Evolutionary conservation across 2,888 invertebrate species (phyloP), one percentile per base, ranked within the genome.

Genomic region (Junonia oenone): DNA sequence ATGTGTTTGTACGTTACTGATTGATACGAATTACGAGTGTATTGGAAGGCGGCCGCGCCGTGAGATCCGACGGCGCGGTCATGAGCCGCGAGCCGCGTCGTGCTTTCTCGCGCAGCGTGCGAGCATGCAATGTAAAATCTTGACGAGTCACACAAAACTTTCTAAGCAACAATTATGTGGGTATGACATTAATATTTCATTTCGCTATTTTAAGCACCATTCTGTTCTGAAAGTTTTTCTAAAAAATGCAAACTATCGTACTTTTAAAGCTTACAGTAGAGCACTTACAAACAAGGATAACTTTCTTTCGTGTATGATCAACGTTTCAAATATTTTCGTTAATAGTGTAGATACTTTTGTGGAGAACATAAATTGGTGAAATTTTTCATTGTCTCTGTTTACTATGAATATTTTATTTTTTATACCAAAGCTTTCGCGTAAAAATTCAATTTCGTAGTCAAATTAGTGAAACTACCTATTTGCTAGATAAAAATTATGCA

Each of bases 51-150:
- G 31, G 33, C 3, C 38, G 66, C 65, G 63, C 62, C 65, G 53
- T 54, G 48, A 57, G 53, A 35, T 49, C 50, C 45, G 48, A 38
- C 43, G 56, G 37, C 22, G 35, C 52, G 56, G 59, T 56, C 52
- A 51, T 40, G 54, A 58, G 54, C 49, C 70, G 69, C 73, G 71
- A n/a, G n/a, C 51, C 58, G 64, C 75, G 78, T 81, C 81, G 80
- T 87, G 89, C 89, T 89, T 89, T 89, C 90, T 88, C 83, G 88
- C 80, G 83, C 84, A 79, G 79, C 85, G 83, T 84, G 85, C 84
- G 82, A 76, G 83, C 88, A 87, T 88, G 89, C 88, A 78, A 87
- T 83, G 83, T 82, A 79, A 78, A 81, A 83, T 85, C 83, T 85
- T 81, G 75, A 73, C 79, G 70, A 77, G 73, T 78, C 75, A 76